Conservation (phyloP, 2,888 invertebrate species). For the Isotomurus palustris region DNA sequence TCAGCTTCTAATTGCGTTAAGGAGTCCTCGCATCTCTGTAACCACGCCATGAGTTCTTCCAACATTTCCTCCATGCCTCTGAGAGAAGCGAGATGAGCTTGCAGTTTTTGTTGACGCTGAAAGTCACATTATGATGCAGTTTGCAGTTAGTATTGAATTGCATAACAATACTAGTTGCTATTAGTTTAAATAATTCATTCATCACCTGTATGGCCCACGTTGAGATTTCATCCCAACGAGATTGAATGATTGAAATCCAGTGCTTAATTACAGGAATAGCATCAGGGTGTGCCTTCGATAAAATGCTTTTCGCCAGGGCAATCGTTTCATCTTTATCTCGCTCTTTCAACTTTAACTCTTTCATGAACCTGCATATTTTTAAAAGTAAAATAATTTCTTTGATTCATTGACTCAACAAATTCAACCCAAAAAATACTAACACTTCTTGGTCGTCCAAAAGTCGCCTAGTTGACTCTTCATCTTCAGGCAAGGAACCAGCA, state of each 20-base stretch:
- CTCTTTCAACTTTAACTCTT: conserved; percentile 78
- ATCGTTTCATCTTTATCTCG: conserved; percentile 81
- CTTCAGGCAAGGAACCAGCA: conserved; percentile 85
- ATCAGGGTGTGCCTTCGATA: conserved; percentile 92
- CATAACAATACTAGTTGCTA: no score
- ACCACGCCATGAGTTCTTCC: conserved; percentile 92
- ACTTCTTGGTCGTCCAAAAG: conserved; percentile 82
- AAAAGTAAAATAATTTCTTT: neutral
- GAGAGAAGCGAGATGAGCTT: conserved; percentile 71
- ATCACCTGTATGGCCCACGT: conserved; percentile 67
- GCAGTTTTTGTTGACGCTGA: conserved; percentile 77
- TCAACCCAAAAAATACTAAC: conserved; percentile 34
- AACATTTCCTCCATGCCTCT: conserved; percentile 81
- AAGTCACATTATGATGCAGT: neutral
- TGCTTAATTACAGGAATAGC: conserved; percentile 97
- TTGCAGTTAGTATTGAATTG: no score
- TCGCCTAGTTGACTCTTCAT: conserved; percentile 76
- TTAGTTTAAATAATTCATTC: neutral
- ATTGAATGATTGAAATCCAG: conserved; percentile 95
- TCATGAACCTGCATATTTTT: conserved; percentile 58
- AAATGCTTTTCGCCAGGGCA: conserved; percentile 78
- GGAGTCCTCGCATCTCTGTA: conserved; percentile 80
- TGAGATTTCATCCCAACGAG: conserved; percentile 92
- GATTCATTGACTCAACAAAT: neutral
- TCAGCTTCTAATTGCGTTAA: conserved; percentile 76